Evolutionary conservation across 2,113 vertebrate species (phyloP).

Genomic region (Oxyruncus cristatus): DNA sequence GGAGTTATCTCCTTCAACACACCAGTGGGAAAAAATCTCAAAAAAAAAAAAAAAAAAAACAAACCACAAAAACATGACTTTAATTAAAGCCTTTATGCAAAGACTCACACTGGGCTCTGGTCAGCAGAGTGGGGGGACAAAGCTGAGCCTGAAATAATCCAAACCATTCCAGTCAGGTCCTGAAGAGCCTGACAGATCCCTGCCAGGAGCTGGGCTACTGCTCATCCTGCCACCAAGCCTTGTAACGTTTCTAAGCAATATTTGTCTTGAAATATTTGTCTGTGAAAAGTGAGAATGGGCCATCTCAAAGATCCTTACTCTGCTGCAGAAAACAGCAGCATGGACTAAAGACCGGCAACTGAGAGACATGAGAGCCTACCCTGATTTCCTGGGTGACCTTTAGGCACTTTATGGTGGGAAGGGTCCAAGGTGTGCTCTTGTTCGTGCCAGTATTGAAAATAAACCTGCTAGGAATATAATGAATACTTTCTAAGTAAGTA

Average conservation of each 20-base stretch:
- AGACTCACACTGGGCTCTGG: not conserved
- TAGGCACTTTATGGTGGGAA: not conserved
- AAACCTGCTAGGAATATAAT: not conserved
- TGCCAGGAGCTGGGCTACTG: not conserved
- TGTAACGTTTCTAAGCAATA: not conserved
- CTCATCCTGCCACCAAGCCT: not conserved
- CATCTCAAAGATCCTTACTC: not conserved
- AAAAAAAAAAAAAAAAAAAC: not conserved
- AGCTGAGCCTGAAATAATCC: not conserved
- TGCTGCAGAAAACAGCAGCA: not conserved
- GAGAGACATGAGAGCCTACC: not conserved
- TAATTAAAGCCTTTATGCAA: not conserved
- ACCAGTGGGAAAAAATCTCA: not conserved
- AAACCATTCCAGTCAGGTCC: not conserved
- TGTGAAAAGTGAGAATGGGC: not conserved
- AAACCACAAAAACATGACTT: too few relatives aligned
- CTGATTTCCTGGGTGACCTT: not conserved
- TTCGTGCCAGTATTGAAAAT: not conserved
- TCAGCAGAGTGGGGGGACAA: not conserved
- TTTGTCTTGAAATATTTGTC: not conserved
- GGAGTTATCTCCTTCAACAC: not conserved
- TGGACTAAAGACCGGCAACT: not conserved
- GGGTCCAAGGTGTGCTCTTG: not conserved
- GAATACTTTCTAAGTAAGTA: not conserved
- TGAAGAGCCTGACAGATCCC: not conserved